Evolutionary conservation across 1,140 invertebrate genomes (phyloP).

Genomic region (Drosophila pruinosa): DNA sequence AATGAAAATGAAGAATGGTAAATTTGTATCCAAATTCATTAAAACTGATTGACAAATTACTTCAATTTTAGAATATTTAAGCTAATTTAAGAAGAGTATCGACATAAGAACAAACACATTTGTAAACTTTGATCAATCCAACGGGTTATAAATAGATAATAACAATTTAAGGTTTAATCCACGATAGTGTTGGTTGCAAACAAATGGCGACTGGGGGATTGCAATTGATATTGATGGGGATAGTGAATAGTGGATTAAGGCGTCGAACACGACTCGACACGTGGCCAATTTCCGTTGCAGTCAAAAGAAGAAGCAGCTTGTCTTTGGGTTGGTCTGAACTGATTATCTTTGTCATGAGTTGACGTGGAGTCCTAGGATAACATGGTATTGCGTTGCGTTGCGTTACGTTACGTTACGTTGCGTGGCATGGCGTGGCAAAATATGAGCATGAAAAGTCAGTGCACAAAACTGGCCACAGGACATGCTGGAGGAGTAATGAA

Average conservation of each 20-base stretch:
- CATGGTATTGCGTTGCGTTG: slow-evolving; percentile 20
- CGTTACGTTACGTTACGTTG: background rate
- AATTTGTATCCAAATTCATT: no score
- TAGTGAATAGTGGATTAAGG: slow-evolving; percentile 27
- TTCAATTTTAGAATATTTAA: background rate
- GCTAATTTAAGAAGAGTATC: background rate
- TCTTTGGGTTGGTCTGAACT: slow-evolving; percentile 54
- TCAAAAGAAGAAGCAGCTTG: slow-evolving; percentile 34
- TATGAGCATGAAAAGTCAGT: slow-evolving; percentile 52
- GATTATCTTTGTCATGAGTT: slow-evolving; percentile 71
- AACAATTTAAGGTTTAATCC: slow-evolving; percentile 43
- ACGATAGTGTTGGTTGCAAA: slow-evolving; percentile 32
- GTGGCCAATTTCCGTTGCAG: slow-evolving; percentile 66
- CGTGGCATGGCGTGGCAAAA: slow-evolving; percentile 31
- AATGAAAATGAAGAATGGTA: no score
- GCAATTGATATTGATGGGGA: slow-evolving; percentile 32
- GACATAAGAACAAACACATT: background rate
- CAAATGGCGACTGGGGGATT: slow-evolving; percentile 13
- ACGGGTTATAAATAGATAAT: slow-evolving; percentile 19
- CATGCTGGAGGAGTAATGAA: slow-evolving; percentile 63
- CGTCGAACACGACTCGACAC: slow-evolving; percentile 30
- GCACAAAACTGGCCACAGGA: slow-evolving; percentile 45
- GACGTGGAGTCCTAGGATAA: slow-evolving; percentile 50
- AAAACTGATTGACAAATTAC: no score
- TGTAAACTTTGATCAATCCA: background rate